A percentile compares a stretch with the other conserved stretches of the same genome.
phyloP scores from a whole-genome alignment of 2,113 vertebrate genomes.

The Sinocyclocheilus maitianheensis region DNA sequence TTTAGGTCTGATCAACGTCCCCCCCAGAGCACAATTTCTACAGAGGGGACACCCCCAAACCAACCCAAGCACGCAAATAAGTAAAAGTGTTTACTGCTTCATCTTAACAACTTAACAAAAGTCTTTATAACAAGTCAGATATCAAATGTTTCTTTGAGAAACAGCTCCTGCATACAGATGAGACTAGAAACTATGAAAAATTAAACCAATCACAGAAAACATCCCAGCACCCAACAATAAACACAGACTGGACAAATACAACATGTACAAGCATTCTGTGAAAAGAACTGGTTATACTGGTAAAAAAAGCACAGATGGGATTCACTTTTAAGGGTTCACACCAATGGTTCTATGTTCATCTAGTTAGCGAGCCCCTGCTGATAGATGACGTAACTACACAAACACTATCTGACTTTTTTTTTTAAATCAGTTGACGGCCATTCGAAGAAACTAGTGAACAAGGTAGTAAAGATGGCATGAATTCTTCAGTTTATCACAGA shows the following conservation, averaged over 20 bases:
- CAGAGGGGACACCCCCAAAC: too few relatives aligned
- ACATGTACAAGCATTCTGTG: background rate
- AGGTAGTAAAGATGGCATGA: background rate
- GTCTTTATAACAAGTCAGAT: too few relatives aligned
- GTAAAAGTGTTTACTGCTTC: too few relatives aligned
- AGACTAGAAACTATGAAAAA: background rate
- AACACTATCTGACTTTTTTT: background rate
- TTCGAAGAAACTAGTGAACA: background rate
- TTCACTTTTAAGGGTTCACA: too few relatives aligned
- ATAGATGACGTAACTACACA: background rate
- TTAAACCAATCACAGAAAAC: too few relatives aligned
- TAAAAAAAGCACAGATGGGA: too few relatives aligned
- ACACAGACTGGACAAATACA: background rate
- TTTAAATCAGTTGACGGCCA: background rate
- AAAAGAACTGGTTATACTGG: background rate
- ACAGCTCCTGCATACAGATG: background rate
- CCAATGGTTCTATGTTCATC: background rate
- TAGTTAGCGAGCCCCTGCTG: background rate
- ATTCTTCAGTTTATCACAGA: background rate
- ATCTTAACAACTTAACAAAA: too few relatives aligned
- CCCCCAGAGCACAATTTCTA: too few relatives aligned
- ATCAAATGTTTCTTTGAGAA: background rate
- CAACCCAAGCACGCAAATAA: too few relatives aligned
- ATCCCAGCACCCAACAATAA: too few relatives aligned
- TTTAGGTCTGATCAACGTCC: too few relatives aligned